A percentile compares a stretch with the other conserved stretches of the same genome.
phyloP scores from a whole-genome alignment of 2,113 vertebrate genomes.

The Hippocampus barbouri region DNA sequence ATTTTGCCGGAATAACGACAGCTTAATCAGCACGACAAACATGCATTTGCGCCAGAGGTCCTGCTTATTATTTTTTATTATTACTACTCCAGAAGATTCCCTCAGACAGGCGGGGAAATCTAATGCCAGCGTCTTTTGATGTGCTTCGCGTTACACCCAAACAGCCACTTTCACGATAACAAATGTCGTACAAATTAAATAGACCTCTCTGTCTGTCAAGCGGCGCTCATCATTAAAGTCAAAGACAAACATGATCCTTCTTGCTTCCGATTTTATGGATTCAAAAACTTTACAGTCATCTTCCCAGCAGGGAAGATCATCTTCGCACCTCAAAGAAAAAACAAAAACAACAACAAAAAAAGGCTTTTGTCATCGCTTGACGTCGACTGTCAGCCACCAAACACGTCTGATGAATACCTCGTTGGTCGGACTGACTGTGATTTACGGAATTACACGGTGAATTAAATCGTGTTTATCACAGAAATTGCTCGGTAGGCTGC shows the following conservation, averaged over 20 bases:
- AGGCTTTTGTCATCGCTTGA: conserved; percentile 19
- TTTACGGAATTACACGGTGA: conserved; percentile 54
- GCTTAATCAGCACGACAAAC: conserved; percentile 52
- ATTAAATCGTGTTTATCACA: conserved; percentile 38
- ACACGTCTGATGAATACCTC: conserved; percentile 40
- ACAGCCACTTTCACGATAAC: not conserved
- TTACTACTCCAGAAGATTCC: conserved; percentile 29
- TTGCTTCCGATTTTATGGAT: not conserved
- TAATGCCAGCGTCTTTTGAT: conserved; percentile 14
- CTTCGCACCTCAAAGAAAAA: not conserved
- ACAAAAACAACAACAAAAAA: not conserved
- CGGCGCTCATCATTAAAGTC: not conserved
- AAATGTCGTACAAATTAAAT: conserved; percentile 4
- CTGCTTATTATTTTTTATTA: conserved; percentile 30
- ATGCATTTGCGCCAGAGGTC: conserved; percentile 39
- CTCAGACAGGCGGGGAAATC: conserved; percentile 52
- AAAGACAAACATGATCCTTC: not conserved
- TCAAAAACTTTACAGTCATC: conserved; percentile 5
- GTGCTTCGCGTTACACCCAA: not conserved
- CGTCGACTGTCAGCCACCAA: conserved; percentile 32
- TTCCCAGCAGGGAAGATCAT: not conserved
- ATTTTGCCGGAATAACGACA: conserved; percentile 48
- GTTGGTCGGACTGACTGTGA: conserved; percentile 33
- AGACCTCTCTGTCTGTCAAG: conserved; percentile 1
- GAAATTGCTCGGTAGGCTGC: conserved; percentile 33